Percentiles rank a stretch among this genome's conserved stretches.
These are phyloP conservation scores for Diplodus sargus DNA, from an alignment of 2,797 vertebrate species.

Conservation along the genomic window DNA sequence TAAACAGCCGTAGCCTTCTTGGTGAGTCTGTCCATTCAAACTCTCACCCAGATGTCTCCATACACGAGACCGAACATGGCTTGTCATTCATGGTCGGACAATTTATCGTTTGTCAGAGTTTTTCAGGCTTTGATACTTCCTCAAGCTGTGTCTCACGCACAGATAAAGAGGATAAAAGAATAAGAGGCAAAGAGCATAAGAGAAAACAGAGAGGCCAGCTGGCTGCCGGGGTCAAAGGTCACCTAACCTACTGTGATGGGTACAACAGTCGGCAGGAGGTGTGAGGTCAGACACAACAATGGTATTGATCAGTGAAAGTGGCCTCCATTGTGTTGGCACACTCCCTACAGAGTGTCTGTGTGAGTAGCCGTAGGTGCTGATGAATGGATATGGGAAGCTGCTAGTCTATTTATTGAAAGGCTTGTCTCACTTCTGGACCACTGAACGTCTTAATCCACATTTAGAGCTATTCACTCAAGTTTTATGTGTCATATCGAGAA, in stretches of 20 bases:
- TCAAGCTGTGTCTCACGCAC: conserved; percentile 68
- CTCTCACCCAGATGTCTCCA: conserved; percentile 71
- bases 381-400: conserved; percentile 56
- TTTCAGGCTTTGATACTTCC: conserved; percentile 67
- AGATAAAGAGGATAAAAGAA: conserved; percentile 56
- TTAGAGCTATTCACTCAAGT: conserved; percentile 10
- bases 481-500: conserved; percentile 5
- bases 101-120: conserved; percentile 69
- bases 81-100: conserved; percentile 48
- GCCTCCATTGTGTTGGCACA: conserved; percentile 73
- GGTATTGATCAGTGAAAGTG: conserved; percentile 75
- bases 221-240: conserved; percentile 67
- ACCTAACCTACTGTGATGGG: conserved; percentile 48
- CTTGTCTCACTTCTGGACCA: conserved; percentile 13
- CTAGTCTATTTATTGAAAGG: conserved; percentile 35
- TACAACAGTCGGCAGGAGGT: conserved; percentile 70
- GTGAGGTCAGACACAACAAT: conserved; percentile 71
- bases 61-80: conserved; percentile 49
- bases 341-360: conserved; percentile 69
- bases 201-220: conserved; percentile 72
- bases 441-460: conserved; percentile 7
- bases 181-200: conserved; percentile 46
- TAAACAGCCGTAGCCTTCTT: conserved; percentile 32
- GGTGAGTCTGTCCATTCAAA: conserved; percentile 33
- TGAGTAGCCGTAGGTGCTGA: conserved; percentile 67